A percentile compares a stretch with the other conserved stretches of the same genome.
Conservation (phyloP, 2,113 vertebrate species). For the Rhinoptilus africanus region DNA sequence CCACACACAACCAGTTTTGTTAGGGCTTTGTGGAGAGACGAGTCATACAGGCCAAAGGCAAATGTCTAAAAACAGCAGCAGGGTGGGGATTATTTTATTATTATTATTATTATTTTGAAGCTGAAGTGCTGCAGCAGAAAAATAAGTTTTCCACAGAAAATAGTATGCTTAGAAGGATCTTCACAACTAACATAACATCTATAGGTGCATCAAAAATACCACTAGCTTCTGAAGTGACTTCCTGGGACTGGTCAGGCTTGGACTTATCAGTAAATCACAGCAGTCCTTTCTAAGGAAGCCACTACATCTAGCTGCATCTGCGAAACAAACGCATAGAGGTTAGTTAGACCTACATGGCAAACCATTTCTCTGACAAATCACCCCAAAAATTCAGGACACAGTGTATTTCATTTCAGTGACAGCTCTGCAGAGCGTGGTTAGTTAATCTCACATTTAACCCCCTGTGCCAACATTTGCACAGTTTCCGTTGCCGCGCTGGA, state of each 20-base stretch:
- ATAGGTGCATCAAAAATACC: background rate
- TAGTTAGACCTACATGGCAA: background rate
- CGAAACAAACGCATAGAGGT: background rate
- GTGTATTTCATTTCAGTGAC: background rate
- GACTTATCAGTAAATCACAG: background rate
- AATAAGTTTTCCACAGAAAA: background rate
- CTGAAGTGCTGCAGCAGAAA: background rate
- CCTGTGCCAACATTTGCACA: slow-evolving; percentile 3
- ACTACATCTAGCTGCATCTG: background rate
- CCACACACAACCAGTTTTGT: slow-evolving; percentile 27
- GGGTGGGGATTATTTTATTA: background rate
- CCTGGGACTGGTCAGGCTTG: background rate
- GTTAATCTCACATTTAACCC: slow-evolving; percentile 21
- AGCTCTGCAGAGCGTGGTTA: background rate
- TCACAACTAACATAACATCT: background rate
- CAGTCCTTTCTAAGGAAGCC: background rate
- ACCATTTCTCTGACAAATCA: background rate
- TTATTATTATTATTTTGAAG: background rate
- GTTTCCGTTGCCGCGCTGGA: background rate
- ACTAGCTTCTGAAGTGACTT: background rate
- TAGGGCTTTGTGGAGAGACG: background rate
- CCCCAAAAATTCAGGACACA: background rate
- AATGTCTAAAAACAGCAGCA: slow-evolving; percentile 15
- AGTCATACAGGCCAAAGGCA: background rate
- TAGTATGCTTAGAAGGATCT: background rate